Conservation (phyloP, 2,113 vertebrate species). For the Mormoops blainvillei region DNA sequence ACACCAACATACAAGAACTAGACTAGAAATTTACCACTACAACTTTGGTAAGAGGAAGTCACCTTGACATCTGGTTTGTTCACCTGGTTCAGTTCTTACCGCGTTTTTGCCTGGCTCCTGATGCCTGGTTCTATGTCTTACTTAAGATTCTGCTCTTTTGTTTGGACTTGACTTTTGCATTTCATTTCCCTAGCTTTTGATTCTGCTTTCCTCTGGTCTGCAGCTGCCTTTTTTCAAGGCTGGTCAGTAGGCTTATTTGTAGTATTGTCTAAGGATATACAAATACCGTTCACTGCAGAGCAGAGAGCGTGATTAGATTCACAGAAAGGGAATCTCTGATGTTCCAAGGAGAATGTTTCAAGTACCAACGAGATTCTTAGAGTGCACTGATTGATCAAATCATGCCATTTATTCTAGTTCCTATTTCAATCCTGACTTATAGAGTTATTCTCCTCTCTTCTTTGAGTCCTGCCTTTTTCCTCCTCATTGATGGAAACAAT, state of each 20-base stretch:
- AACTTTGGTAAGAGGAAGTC: not conserved
- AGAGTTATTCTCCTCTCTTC: not conserved
- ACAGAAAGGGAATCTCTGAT: not conserved
- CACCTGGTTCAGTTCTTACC: not conserved
- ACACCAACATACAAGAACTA: not conserved
- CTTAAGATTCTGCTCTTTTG: not conserved
- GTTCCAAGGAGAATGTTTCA: not conserved
- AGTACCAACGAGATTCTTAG: not conserved
- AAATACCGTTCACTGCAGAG: not conserved
- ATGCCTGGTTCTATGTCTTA: not conserved
- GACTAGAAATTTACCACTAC: not conserved
- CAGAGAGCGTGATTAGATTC: not conserved
- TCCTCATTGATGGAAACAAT: not conserved
- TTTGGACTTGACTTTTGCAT: not conserved
- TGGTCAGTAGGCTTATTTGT: not conserved
- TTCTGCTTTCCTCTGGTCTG: not conserved
- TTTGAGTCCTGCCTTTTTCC: not conserved
- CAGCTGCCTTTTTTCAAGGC: not conserved
- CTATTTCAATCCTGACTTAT: not conserved
- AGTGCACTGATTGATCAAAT: not conserved
- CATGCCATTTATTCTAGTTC: not conserved
- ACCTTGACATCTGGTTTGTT: not conserved
- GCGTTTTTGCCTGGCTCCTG: not conserved
- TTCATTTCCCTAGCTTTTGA: not conserved
- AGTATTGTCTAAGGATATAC: not conserved